These are phyloP conservation scores for Phalacrocorax pelagicus DNA, from an alignment of 2,113 vertebrate genomes.

Conservation along the genomic window DNA sequence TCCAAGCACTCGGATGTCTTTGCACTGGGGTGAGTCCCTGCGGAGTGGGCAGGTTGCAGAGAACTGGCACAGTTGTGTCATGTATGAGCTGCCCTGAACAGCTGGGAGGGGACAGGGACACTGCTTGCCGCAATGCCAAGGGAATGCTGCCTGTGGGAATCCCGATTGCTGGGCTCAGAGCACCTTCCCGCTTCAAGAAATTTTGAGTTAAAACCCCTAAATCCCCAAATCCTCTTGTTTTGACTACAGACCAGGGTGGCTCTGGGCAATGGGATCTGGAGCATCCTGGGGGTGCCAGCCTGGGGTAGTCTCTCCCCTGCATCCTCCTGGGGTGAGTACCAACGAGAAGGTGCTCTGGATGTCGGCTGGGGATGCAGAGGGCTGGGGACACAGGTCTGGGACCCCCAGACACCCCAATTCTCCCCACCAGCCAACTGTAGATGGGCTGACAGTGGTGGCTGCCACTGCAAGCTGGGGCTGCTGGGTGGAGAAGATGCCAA, in stretches of 20 bases:
- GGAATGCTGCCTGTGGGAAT: fast-evolving
- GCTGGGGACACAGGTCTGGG: not conserved
- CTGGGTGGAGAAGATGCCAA: fast-evolving
- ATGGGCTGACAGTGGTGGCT: too few species aligned
- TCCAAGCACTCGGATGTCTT: constrained; percentile 98
- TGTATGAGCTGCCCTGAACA: not conserved
- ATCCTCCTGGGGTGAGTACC: not conserved
- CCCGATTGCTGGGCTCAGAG: fast-evolving
- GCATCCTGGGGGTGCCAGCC: not conserved
- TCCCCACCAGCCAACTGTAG: not conserved
- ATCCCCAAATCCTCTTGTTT: not conserved
- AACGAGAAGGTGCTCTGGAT: not conserved
- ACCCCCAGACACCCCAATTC: not conserved
- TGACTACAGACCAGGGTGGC: not conserved
- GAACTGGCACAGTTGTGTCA: fast-evolving
- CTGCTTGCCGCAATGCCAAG: fast-evolving
- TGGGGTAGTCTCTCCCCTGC: not conserved
- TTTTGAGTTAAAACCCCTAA: not conserved
- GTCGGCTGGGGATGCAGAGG: too few species aligned
- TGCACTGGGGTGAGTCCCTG: constrained; percentile 88
- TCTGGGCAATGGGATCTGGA: fast-evolving
- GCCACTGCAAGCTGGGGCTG: fast-evolving
- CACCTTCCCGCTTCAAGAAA: fast-evolving
- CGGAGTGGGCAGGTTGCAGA: fast-evolving
- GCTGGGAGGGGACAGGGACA: fast-evolving